A percentile compares a stretch with the other conserved stretches of the same genome.
Conservation (phyloP, 1,140 invertebrate species). For the Maconellicoccus hirsutus region DNA sequence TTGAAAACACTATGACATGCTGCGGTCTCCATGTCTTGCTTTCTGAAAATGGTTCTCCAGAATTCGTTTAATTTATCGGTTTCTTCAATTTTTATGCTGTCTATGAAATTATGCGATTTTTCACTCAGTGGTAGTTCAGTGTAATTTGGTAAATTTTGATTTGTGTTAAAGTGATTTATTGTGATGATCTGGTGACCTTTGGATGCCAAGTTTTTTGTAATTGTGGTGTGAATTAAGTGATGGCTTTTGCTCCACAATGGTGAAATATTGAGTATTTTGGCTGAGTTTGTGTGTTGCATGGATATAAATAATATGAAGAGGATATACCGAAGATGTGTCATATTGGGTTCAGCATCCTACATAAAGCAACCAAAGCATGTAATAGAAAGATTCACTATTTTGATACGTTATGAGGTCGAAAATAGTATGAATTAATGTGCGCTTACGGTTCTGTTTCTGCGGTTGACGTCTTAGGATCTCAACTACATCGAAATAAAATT, state of each 20-base stretch:
- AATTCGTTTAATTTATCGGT: conserved; percentile 18
- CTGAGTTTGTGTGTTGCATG: too few relatives aligned
- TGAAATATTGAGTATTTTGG: too few relatives aligned
- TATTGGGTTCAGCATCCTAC: too few relatives aligned
- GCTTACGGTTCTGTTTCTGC: too few relatives aligned
- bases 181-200: conserved; percentile 34
- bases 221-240: conserved; percentile 14
- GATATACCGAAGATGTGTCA: too few relatives aligned
- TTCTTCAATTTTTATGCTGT: not conserved
- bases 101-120: not conserved
- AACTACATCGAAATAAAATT: too few relatives aligned
- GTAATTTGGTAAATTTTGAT: conserved; percentile 24
- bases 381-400: too few relatives aligned
- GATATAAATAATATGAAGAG: too few relatives aligned
- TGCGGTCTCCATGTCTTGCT: not conserved
- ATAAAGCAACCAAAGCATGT: too few relatives aligned
- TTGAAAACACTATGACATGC: not conserved
- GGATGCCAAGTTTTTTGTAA: conserved; percentile 31
- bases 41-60: not conserved
- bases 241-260: conserved; percentile 32
- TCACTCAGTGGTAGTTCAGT: conserved; percentile 15
- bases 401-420: too few relatives aligned
- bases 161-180: conserved; percentile 30
- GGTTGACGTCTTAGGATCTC: too few relatives aligned
- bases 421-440: too few relatives aligned